Base-by-base conservation (phyloP, 2,113 vertebrate genomes). In the Calyptomena viridis region DNA sequence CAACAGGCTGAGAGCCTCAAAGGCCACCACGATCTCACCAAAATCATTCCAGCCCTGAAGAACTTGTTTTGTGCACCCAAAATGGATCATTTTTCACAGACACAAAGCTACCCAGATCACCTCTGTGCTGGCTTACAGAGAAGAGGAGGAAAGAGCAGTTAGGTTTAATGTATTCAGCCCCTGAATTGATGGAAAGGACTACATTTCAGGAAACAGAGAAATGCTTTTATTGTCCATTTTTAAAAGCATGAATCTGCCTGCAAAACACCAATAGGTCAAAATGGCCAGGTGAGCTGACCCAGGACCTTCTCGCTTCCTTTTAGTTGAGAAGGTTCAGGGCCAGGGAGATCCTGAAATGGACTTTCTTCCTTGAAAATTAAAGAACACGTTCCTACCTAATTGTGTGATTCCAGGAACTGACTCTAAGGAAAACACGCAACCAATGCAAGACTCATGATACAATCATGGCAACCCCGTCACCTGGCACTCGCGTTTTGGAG, bases 391-490 rank as follows among this genome's bases (percentile, higher is more conserved):
- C 93, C 80, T 97, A 71, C 80, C 52, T 96, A 94, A 96, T 96
- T 95, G 96, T 91, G 91, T 25, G 95, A 96, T 97, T 97, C 94
- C 95, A 94, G 96, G 95, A 97, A 97, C 95, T 94, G 96, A 95
- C 96, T 95, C 89, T 80, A 89, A 84, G 83, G 47, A 87, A 95
- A 92, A 81, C 68, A 97, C 0, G 84, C 77, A 67, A 71, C 93
- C 73, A 74, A 64, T 60, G 91, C 86, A 72, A 96, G 94, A 96
- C 80, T 96, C 95, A 93, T 92, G 86, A 71, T 59, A 94, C 39
- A 97, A 87, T 84, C 95, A 95, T 0, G 68, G 60, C 86, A 94
- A 31, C 44, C 8, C 44, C 6, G 47, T 94, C 93, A 90, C 42
- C 40, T 0, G 1, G 44, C 75, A 74, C 55, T 18, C 76, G 60